Evolutionary conservation across 2,113 vertebrate genomes (phyloP), one percentile per base, ranked within the genome.

Genomic region (Fulica atra): DNA sequence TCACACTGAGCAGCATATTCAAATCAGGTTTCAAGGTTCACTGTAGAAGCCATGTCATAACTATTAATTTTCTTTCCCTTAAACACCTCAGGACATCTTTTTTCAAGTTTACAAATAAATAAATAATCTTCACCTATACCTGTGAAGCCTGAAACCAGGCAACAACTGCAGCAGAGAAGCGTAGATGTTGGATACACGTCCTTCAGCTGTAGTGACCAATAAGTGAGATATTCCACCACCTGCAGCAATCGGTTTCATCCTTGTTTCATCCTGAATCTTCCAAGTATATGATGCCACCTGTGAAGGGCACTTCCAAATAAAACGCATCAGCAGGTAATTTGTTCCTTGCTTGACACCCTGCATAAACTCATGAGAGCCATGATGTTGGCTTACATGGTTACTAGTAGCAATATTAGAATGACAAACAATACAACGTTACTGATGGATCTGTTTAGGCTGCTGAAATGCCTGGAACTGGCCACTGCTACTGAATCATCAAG

Each of bases 311-410:
- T 23, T 93, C 2, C 11, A 83, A 76, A 71, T 21, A 57, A 60
- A 90, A 59, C 26, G 8, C 23, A 8, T 69, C 66, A 80, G 31
- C 28, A 82, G 63, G 26, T 76, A n/a, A 29, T 82, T 81, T 5
- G 1, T 63, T 92, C 44, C 33, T 85, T 87, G 57, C 36, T 56
- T 73, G 57, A 35, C 12, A 33, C 7, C 14, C 40, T 66, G 71
- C 17, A 59, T 50, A 77, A 86, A 82, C 21, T 84, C 65, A 9
- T 33, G 48, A 60, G 80, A 93, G n/a, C 56, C 42, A 11, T 9
- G 44, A 59, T 28, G 53, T 38, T 18, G 7, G 0, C 40, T 89
- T 78, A 21, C 15, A 9, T 29, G 2, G 0, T 63, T 70, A 29
- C 12, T 25, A 78, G 60, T 12, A 83, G 60, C 35, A 59, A 19